These are phyloP conservation scores for Idris sp. DNA, from an alignment of 1,140 invertebrate genomes.

Conservation along the genomic window DNA sequence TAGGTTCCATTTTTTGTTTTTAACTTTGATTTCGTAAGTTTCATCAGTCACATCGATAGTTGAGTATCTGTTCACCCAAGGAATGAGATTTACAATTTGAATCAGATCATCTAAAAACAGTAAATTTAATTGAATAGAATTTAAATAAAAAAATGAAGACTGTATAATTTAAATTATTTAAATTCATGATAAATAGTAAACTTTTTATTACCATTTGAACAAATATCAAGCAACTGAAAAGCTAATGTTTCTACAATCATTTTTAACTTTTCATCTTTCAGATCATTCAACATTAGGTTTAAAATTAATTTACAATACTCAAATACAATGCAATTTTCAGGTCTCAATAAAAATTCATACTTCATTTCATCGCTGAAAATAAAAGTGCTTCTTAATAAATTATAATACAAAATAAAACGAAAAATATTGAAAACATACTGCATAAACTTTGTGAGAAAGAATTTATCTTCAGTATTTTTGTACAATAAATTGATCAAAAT, in stretches of 20 bases:
- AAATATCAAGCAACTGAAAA: conserved; percentile 12
- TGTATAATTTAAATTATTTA: background rate
- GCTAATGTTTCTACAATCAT: background rate
- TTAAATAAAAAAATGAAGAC: conserved; percentile 3
- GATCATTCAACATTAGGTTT: conserved; percentile 14
- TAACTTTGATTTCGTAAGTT: conserved; percentile 6
- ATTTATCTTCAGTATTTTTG: conserved; percentile 21
- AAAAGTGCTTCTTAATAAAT: no score
- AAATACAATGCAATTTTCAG: conserved; percentile 6
- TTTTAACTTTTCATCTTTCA: conserved; percentile 3
- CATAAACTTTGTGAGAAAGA: conserved; percentile 5
- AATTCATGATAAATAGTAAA: no score
- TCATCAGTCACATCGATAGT: conserved; percentile 14
- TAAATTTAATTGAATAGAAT: background rate
- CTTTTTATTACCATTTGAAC: conserved; percentile 16
- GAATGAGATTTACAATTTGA: conserved; percentile 15
- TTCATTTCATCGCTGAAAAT: no score
- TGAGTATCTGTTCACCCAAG: conserved; percentile 22
- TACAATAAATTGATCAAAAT: conserved; percentile 54
- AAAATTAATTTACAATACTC: conserved; percentile 30
- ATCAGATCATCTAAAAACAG: conserved; percentile 21
- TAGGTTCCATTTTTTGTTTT: conserved; percentile 49
- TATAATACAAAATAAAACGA: no score
- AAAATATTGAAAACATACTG: no score
- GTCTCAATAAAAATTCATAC: conserved; percentile 2